Percentiles rank a stretch among this genome's conserved stretches.
phyloP scores from a whole-genome alignment of 2,797 vertebrate species.

The Catamblyrhynchus diadema region DNA sequence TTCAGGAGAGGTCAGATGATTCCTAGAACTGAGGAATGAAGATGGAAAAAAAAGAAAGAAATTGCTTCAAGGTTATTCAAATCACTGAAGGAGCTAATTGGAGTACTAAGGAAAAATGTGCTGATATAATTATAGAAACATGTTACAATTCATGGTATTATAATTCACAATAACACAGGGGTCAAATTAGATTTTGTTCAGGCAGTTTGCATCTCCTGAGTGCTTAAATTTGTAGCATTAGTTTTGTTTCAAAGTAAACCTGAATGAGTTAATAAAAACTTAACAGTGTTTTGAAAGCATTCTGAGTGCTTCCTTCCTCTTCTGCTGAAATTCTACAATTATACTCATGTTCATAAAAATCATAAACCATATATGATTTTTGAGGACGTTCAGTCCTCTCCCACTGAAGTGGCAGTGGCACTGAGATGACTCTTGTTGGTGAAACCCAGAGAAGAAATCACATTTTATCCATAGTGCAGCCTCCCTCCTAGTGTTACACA shows the following conservation, averaged over 20 bases:
- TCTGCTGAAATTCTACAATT: neutral
- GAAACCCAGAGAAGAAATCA: neutral
- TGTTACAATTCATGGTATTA: neutral
- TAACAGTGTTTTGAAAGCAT: neutral
- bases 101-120: neutral
- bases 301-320: neutral
- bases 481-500: neutral
- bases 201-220: neutral
- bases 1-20: neutral
- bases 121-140: neutral
- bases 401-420: neutral
- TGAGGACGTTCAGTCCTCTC: neutral
- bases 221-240: neutral
- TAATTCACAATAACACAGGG: neutral
- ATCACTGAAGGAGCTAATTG: neutral
- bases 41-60: neutral
- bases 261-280: neutral
- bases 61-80: neutral
- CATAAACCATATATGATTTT: neutral
- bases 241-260: neutral
- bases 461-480: neutral
- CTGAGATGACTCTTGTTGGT: neutral
- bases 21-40: neutral
- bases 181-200: neutral
- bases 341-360: neutral